A percentile compares a stretch with the other conserved stretches of the same genome.
These are phyloP conservation scores for Plemyria rubiginata DNA, from an alignment of 2,888 invertebrate genomes.

Conservation along the genomic window DNA sequence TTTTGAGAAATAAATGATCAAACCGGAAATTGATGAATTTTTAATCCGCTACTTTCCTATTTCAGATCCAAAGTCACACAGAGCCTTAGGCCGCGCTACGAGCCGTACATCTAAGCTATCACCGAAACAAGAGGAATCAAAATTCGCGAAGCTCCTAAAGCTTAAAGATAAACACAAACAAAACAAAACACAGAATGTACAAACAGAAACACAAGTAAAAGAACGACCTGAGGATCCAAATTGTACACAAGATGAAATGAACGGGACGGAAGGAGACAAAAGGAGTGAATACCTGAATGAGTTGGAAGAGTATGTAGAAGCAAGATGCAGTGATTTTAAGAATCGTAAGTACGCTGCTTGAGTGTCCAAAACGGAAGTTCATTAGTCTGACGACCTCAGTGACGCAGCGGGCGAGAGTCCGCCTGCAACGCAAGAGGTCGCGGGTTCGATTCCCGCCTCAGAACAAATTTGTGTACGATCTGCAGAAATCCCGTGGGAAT, in stretches of 20 bases:
- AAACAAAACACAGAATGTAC: neutral
- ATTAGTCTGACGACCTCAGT: too few species aligned
- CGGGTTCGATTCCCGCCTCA: too few species aligned
- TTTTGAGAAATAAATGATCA: too few species aligned
- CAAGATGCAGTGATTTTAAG: neutral
- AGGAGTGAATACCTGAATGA: neutral
- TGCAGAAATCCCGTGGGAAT: too few species aligned
- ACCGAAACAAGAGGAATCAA: neutral
- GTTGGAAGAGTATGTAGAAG: neutral
- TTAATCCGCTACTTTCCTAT: neutral
- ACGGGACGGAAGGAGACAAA: neutral
- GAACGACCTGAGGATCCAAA: neutral
- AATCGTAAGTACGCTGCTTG: neutral
- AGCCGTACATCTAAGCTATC: neutral
- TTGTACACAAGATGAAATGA: neutral
- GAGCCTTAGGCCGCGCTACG: slow-evolving; percentile 14
- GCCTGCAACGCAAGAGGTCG: too few species aligned
- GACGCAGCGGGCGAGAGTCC: too few species aligned
- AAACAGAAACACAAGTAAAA: neutral
- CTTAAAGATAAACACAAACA: slow-evolving; percentile 3
- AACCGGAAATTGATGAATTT: too few species aligned
- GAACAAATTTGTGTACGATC: too few species aligned
- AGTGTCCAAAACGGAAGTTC: too few species aligned
- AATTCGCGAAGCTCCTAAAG: slow-evolving; percentile 2
- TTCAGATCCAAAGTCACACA: neutral